Evolutionary conservation across 2,888 invertebrate species (phyloP).

Genomic region (Amorpha juglandis): DNA sequence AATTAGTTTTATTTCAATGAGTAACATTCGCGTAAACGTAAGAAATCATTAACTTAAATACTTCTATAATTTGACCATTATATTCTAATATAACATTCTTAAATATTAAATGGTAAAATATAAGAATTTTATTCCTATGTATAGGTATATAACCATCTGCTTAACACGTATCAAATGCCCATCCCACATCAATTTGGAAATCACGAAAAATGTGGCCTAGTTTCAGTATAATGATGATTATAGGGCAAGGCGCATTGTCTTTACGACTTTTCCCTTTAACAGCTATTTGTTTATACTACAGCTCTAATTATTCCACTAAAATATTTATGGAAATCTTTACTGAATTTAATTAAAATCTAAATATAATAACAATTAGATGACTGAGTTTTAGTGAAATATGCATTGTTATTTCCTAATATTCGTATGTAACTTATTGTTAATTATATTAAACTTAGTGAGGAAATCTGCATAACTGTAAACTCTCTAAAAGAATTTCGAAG

Average conservation of each 20-base stretch:
- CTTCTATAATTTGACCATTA: no score
- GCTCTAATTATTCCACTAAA: neutral
- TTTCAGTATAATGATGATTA: neutral
- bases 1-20: no score
- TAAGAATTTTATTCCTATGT: neutral
- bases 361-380: neutral
- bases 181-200: neutral
- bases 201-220: neutral
- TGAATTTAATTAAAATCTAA: neutral
- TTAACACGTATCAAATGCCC: neutral
- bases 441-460: no score
- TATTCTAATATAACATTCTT: no score
- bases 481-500: no score
- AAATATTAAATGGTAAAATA: no score
- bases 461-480: no score
- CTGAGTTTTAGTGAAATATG: no score
- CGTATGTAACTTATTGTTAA: no score
- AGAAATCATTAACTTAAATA: no score
- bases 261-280: neutral
- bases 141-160: neutral
- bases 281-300: neutral
- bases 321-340: neutral
- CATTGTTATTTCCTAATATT: no score
- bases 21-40: no score
- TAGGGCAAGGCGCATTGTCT: neutral